Conservation (phyloP, 2,888 invertebrate species). For the Tiliacea aurago region DNA sequence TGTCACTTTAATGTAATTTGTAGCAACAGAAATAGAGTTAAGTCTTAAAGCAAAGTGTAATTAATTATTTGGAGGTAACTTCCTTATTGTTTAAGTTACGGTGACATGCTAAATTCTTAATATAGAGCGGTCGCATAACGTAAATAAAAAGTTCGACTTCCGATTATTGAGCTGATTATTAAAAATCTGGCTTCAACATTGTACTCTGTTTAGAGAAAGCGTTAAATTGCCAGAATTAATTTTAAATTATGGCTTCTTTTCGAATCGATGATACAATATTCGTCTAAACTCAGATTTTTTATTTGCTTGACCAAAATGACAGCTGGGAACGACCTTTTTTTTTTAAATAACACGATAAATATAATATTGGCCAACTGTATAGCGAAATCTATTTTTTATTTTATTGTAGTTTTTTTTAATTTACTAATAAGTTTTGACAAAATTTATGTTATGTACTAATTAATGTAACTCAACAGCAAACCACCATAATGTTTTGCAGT, state of each 20-base stretch:
- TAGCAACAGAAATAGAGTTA: not conserved
- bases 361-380: no score
- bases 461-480: no score
- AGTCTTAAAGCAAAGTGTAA: not conserved
- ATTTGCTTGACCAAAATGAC: no score
- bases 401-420: no score
- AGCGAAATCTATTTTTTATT: no score
- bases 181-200: not conserved
- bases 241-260: not conserved
- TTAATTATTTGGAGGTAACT: not conserved
- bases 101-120: not conserved
- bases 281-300: no score
- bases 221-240: not conserved
- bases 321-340: no score
- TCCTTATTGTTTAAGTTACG: not conserved
- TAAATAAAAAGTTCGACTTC: not conserved
- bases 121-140: no score
- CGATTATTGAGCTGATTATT: not conserved
- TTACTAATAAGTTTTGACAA: no score
- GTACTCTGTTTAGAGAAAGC: not conserved
- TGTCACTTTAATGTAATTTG: not conserved
- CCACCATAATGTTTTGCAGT: no score
- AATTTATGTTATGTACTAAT: no score
- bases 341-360: no score
- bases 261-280: not conserved